Conservation (phyloP, 2,113 vertebrate genomes). For the Entelurus aequoreus region DNA sequence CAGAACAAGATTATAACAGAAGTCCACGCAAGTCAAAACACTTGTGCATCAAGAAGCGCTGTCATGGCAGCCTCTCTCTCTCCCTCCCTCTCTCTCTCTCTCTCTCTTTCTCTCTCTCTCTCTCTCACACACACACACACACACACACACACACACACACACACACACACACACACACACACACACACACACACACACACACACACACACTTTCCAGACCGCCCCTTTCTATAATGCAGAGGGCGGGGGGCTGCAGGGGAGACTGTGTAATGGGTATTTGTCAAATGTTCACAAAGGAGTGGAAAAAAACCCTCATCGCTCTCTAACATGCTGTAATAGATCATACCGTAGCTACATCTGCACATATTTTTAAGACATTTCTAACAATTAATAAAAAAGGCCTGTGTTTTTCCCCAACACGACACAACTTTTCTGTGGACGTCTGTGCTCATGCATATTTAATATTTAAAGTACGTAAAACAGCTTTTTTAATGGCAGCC, state of each 20-base stretch:
- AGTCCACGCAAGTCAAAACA: constrained; percentile 23
- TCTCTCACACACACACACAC: constrained; percentile 14
- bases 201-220: constrained; percentile 58
- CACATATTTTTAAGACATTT: neutral
- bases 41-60: constrained; percentile 25
- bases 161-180: constrained; percentile 44
- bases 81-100: constrained; percentile 22
- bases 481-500: neutral
- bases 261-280: constrained; percentile 10
- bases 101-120: constrained; percentile 32
- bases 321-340: neutral
- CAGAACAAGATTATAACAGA: constrained; percentile 34
- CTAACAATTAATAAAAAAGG: neutral
- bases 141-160: constrained; percentile 37
- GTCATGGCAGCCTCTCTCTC: constrained; percentile 7
- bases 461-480: neutral
- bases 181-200: constrained; percentile 42
- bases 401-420: neutral
- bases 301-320: neutral
- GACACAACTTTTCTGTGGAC: neutral
- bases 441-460: neutral
- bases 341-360: neutral
- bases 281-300: constrained; percentile 13
- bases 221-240: constrained; percentile 64
- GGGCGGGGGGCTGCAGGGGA: constrained; percentile 36